Conservation (phyloP, 2,888 invertebrate species). For the Drosophila ochracea region DNA sequence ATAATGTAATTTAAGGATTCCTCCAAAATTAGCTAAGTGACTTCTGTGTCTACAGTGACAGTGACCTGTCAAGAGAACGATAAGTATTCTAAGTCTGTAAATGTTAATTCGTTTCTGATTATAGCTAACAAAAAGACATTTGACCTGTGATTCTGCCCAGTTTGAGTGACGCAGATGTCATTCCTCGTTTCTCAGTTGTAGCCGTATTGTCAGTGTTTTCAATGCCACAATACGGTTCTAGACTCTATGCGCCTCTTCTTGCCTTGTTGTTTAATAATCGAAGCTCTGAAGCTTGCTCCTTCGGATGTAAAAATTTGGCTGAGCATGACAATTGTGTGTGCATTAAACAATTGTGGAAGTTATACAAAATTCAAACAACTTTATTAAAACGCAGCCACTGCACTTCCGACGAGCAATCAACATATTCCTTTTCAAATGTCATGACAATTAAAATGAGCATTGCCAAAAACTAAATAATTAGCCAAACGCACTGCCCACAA, state of each 20-base stretch:
- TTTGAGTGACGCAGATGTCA: neutral
- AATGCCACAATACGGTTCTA: neutral
- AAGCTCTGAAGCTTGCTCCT: neutral
- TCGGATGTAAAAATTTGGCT: neutral
- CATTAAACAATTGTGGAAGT: neutral
- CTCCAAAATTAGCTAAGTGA: neutral
- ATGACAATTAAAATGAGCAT: constrained; percentile 12
- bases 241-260: neutral
- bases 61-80: neutral
- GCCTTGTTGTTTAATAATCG: neutral
- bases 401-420: constrained; percentile 3
- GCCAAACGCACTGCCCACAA: constrained; percentile 29
- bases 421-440: constrained; percentile 9
- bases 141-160: neutral
- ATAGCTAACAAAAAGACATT: neutral
- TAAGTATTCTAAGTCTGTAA: neutral
- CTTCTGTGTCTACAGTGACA: neutral
- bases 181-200: neutral
- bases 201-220: neutral
- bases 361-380: neutral
- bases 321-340: neutral
- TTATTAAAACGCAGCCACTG: neutral
- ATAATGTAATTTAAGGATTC: neutral
- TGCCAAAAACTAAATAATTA: constrained; percentile 41
- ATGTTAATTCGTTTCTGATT: neutral